Evolutionary conservation across 2,888 invertebrate species (phyloP).

Genomic region (Acheta domesticus): DNA sequence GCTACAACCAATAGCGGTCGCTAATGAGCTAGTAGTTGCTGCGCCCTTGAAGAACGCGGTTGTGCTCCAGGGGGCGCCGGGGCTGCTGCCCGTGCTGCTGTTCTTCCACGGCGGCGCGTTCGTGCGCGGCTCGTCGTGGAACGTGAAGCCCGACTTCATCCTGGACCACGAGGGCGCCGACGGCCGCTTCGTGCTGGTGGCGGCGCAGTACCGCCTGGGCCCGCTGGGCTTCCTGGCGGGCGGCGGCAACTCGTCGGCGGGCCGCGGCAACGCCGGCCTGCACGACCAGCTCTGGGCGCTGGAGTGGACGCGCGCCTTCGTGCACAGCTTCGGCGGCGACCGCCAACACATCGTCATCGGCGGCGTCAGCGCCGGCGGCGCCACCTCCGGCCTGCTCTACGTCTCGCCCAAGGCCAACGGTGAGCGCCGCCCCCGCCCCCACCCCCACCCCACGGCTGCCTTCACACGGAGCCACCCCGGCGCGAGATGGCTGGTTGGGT

Average conservation of each 20-base stretch:
- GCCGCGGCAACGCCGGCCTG: background rate
- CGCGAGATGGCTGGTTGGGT: too few species aligned
- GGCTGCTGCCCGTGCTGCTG: background rate
- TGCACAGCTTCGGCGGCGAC: background rate
- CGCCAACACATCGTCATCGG: background rate
- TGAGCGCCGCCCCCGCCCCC: too few species aligned
- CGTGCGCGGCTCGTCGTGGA: background rate
- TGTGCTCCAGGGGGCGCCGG: too few species aligned
- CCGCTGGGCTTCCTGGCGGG: background rate
- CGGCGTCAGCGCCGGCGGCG: background rate
- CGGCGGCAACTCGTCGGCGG: background rate
- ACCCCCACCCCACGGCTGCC: too few species aligned
- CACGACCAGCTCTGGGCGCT: background rate
- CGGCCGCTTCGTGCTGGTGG: background rate
- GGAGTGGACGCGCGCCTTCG: background rate
- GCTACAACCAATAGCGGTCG: too few species aligned
- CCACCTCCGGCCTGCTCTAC: background rate
- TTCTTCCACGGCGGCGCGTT: background rate
- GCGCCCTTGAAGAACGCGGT: too few species aligned
- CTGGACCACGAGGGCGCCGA: constrained; percentile 7
- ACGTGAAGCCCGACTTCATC: background rate
- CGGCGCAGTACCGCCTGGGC: background rate
- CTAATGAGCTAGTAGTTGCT: too few species aligned
- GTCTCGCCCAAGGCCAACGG: background rate
- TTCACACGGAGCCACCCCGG: too few species aligned